Evolutionary conservation across 2,113 vertebrate species (phyloP).

Genomic region (Mesitornis unicolor): DNA sequence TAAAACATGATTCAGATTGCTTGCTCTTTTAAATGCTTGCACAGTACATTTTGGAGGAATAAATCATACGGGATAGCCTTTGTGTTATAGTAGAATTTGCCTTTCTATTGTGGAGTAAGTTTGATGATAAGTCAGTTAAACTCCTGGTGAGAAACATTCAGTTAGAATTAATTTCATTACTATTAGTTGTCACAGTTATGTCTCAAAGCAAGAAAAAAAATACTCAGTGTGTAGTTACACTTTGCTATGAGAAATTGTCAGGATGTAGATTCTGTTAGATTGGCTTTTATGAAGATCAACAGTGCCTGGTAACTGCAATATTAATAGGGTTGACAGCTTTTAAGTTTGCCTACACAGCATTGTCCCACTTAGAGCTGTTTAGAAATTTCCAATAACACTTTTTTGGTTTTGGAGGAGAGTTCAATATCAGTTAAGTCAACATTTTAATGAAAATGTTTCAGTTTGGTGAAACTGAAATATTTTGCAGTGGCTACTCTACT

Average conservation of each 20-base stretch:
- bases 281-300: not conserved
- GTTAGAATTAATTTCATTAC: not conserved
- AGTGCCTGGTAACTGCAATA: not conserved
- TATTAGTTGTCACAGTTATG: not conserved
- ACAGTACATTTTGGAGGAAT: not conserved
- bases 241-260: not conserved
- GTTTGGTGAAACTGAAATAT: not conserved
- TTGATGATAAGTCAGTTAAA: not conserved
- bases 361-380: not conserved
- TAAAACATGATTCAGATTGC: not conserved
- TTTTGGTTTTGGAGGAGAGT: not conserved
- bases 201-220: not conserved
- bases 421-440: rapidly evolving
- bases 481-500: not conserved
- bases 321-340: not conserved
- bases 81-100: not conserved
- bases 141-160: not conserved
- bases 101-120: not conserved
- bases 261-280: not conserved
- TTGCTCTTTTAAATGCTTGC: not conserved
- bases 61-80: not conserved
- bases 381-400: not conserved
- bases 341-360: not conserved
- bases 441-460: not conserved
- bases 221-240: not conserved